Percentiles rank a stretch among this genome's conserved stretches.
These are phyloP conservation scores for Ciconia nigra DNA, from an alignment of 2,797 vertebrate genomes.

Conservation along the genomic window DNA sequence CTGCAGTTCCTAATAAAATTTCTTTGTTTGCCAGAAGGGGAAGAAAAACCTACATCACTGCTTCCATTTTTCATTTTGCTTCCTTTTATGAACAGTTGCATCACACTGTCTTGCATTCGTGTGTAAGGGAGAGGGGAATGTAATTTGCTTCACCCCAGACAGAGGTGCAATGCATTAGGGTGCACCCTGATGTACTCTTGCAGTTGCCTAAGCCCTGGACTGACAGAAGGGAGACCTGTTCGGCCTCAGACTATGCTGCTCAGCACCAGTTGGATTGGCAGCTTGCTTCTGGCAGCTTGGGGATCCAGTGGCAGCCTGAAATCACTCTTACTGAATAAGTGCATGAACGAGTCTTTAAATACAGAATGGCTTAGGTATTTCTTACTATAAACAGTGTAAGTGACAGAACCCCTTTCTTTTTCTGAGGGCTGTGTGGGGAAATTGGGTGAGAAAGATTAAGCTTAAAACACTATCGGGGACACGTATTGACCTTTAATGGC, in stretches of 20 bases:
- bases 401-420: not conserved
- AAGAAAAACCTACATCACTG: not conserved
- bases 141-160: not conserved
- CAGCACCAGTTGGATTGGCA: not conserved
- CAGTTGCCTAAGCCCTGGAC: not conserved
- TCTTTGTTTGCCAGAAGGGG: not conserved
- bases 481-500: not conserved
- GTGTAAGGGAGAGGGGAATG: not conserved
- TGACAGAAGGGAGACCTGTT: not conserved
- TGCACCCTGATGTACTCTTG: not conserved
- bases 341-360: not conserved
- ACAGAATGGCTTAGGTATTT: not conserved
- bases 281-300: not conserved
- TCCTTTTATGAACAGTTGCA: not conserved
- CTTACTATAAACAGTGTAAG: not conserved
- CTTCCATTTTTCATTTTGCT: not conserved
- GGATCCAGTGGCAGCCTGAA: not conserved
- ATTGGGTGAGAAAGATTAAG: not conserved
- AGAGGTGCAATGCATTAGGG: not conserved
- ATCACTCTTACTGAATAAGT: not conserved
- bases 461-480: not conserved
- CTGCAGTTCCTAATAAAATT: not conserved
- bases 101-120: not conserved
- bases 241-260: not conserved
- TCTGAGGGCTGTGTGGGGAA: not conserved